Conservation (phyloP, 2,113 vertebrate genomes). For the Halichoerus grypus region DNA sequence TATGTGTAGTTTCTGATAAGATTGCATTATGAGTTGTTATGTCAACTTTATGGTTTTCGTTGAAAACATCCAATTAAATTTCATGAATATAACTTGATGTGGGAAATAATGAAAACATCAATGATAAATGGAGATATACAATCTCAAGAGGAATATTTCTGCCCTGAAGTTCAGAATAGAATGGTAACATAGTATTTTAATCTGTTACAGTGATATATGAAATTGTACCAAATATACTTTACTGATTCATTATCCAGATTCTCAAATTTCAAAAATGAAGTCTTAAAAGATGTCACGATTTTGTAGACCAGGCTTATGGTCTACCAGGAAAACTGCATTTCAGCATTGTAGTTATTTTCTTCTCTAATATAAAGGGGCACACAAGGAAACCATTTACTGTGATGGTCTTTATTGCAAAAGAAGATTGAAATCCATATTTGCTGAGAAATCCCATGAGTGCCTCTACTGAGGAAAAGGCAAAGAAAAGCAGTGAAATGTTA, state of each 20-base stretch:
- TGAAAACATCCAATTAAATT: slow-evolving; percentile 27
- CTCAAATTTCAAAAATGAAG: not conserved
- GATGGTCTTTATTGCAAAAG: not conserved
- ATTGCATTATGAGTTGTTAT: not conserved
- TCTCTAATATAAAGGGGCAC: not conserved
- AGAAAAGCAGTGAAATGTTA: slow-evolving; percentile 15
- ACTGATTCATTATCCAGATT: not conserved
- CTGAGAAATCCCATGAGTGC: slow-evolving; percentile 24
- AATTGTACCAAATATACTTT: not conserved
- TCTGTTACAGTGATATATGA: not conserved
- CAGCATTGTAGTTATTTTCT: not conserved
- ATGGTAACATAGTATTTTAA: not conserved
- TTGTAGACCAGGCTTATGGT: not conserved
- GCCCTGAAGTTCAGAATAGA: not conserved
- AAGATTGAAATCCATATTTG: slow-evolving; percentile 39
- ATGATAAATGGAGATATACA: not conserved
- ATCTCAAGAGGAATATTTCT: not conserved
- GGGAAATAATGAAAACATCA: not conserved
- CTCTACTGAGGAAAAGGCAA: not conserved
- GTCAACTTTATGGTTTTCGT: slow-evolving; percentile 2
- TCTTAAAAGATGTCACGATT: not conserved
- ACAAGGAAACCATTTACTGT: not conserved
- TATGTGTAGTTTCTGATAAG: not conserved
- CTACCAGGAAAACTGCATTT: not conserved
- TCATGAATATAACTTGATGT: not conserved